Conservation (phyloP, 2,113 vertebrate genomes). For the Cyanoliseus patagonus region DNA sequence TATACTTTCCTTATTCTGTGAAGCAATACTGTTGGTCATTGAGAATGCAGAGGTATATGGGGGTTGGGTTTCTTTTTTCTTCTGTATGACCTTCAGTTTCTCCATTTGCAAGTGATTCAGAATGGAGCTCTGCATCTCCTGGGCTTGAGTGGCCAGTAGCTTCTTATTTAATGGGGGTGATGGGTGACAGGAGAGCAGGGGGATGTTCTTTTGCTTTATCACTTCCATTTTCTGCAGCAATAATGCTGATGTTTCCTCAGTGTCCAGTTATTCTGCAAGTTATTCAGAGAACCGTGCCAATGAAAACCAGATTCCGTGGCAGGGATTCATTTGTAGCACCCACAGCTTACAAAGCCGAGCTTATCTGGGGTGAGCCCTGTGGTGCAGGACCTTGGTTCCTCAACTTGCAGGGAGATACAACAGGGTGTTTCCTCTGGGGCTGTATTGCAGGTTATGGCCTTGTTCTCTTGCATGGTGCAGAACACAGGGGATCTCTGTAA, state of each 20-base stretch:
- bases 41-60: neutral
- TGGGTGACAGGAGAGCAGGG: neutral
- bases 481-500: neutral
- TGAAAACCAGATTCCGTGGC: neutral
- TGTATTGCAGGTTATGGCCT: neutral
- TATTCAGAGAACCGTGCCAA: neutral
- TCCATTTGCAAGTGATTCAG: neutral
- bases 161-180: neutral
- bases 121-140: neutral
- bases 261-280: neutral
- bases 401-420: neutral
- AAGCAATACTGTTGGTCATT: accelerated
- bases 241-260: neutral
- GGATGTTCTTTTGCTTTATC: neutral
- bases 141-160: neutral
- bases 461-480: neutral
- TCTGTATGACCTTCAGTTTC: neutral
- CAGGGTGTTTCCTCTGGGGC: neutral
- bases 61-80: neutral
- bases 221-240: neutral
- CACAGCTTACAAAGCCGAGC: neutral
- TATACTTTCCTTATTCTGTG: neutral
- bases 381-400: neutral
- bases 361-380: neutral
- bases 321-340: neutral